Conservation (phyloP, 2,888 invertebrate genomes). For the Dasysyrphus albostriatus region DNA sequence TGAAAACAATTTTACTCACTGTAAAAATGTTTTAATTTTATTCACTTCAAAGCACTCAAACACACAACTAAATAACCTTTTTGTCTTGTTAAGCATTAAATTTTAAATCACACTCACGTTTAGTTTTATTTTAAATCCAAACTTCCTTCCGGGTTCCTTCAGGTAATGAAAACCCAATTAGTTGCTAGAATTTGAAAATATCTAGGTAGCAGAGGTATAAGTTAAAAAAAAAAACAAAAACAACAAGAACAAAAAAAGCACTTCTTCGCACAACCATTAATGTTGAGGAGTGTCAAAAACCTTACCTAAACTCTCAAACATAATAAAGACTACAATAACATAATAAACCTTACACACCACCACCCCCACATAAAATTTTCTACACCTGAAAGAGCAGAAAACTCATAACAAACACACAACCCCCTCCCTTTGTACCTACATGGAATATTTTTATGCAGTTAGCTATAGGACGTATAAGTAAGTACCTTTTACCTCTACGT, state of each 20-base stretch:
- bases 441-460: neutral
- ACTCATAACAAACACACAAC: constrained; percentile 49
- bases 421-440: neutral
- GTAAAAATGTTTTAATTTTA: neutral
- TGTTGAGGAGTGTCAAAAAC: constrained; percentile 39
- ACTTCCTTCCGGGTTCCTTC: constrained; percentile 33
- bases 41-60: constrained; percentile 2
- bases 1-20: neutral
- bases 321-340: constrained; percentile 53
- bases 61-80: neutral
- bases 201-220: neutral
- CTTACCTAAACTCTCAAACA: constrained; percentile 32
- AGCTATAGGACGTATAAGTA: neutral
- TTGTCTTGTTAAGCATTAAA: constrained; percentile 8
- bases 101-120: constrained; percentile 22
- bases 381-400: constrained; percentile 11
- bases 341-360: constrained; percentile 34
- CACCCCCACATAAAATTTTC: neutral
- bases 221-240: neutral
- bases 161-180: constrained; percentile 35
- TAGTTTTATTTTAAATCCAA: constrained; percentile 19
- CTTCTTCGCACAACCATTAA: constrained; percentile 32
- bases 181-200: constrained; percentile 13
- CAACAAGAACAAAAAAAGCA: neutral
- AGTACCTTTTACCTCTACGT: neutral